Conservation (phyloP, 2,113 vertebrate genomes). For the Saguinus imperator region DNA sequence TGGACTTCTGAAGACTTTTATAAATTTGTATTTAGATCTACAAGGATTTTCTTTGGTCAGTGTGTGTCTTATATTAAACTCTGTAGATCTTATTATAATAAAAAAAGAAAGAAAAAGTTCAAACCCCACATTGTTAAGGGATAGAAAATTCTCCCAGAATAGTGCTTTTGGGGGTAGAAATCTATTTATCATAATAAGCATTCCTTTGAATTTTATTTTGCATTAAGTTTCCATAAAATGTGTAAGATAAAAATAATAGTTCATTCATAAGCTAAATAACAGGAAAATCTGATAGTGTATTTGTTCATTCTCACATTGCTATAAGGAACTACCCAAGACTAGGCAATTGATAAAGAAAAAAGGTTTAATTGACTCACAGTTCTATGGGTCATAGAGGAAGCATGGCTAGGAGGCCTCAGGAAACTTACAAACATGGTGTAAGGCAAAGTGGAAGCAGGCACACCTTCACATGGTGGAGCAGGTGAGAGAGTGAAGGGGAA, state of each 20-base stretch:
- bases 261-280: not conserved
- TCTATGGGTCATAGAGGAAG: too few species aligned
- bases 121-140: not conserved
- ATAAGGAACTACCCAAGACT: too few species aligned
- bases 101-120: not conserved
- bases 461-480: too few species aligned
- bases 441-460: too few species aligned
- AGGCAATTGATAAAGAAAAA: too few species aligned
- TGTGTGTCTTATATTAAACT: conserved; percentile 24
- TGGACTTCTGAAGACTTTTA: conserved; percentile 26
- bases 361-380: too few species aligned
- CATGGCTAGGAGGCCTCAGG: too few species aligned
- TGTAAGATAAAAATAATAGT: conserved; percentile 29
- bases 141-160: not conserved
- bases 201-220: conserved; percentile 43
- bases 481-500: too few species aligned
- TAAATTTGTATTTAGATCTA: conserved; percentile 9
- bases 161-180: not conserved
- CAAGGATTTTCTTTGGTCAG: conserved; percentile 35
- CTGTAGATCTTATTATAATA: not conserved
- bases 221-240: not conserved
- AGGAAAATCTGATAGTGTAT: not conserved
- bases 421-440: too few species aligned
- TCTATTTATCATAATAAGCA: not conserved
- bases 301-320: too few species aligned